Percentiles rank a stretch among this genome's conserved stretches.
Conservation (phyloP, 2,797 vertebrate species). For the Numenius phaeopus region DNA sequence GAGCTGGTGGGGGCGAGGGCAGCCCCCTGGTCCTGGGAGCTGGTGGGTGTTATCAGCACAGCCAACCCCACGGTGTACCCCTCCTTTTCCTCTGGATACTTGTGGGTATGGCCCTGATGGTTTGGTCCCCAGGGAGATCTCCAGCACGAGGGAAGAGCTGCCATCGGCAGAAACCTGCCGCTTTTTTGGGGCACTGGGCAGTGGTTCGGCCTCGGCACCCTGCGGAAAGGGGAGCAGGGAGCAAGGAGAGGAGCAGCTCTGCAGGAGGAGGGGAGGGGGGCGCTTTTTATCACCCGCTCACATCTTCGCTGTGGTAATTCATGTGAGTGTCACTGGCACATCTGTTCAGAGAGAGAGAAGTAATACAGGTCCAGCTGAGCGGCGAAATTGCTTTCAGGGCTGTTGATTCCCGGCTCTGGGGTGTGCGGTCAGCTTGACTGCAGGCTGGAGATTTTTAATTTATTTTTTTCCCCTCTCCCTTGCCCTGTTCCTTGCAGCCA, state of each 20-base stretch:
- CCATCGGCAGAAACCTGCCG: accelerated
- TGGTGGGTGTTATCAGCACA: neutral
- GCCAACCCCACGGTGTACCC: neutral
- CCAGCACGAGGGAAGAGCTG: neutral
- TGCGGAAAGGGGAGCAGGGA: neutral
- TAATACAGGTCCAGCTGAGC: constrained; percentile 60
- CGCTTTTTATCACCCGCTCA: neutral
- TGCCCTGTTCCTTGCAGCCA: neutral
- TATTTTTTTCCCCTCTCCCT: neutral
- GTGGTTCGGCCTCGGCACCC: neutral
- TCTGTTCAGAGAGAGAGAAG: constrained; percentile 30
- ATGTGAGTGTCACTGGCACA: constrained; percentile 7
- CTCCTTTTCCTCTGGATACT: neutral
- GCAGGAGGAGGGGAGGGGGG: neutral
- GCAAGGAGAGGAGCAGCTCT: neutral
- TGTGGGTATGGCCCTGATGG: neutral
- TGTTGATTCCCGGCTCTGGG: neutral
- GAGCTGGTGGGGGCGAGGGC: neutral
- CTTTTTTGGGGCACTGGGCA: neutral
- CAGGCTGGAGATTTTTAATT: neutral
- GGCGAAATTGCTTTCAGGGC: constrained; percentile 38
- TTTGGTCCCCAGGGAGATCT: neutral
- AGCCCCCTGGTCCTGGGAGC: neutral
- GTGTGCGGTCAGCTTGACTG: neutral
- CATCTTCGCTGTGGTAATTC: neutral